Evolutionary conservation across 2,113 vertebrate genomes (phyloP), one percentile per base, ranked within the genome.

Genomic region (Otolemur garnettii): DNA sequence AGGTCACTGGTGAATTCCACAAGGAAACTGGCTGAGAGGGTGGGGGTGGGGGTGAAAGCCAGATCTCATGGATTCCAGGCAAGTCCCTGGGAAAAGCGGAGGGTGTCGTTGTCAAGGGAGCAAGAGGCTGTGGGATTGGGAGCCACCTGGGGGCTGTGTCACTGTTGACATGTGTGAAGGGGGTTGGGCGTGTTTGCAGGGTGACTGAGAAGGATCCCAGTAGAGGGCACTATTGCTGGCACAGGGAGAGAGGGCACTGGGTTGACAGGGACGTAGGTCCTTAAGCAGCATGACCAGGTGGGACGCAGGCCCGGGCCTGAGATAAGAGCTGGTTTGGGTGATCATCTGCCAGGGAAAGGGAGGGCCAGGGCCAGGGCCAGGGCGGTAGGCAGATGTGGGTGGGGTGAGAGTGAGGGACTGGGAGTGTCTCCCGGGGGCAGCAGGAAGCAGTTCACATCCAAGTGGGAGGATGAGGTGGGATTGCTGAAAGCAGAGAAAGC

Each of bases 201-300:
- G 53, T 3, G 18, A 60, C 7, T 10, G 4, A 28, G 42, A 28
- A 30, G 9, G 72, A n/a, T 10, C 77, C 50, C 0, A 1, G 50
- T 12, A 55, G 19, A 28, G 72, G 8, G 2, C 59, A 60, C 21
- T 12, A 4, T 5, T 0, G 0, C 11, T 13, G 53, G 8, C 68
- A 5, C 4, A 24, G 69, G 33, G 18, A 3, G 8, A 1, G 28
- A 0, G 5, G 30, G 18, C 1, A 60, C 11, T 0, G 1, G 3
- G 74, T 64, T 26, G 87, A 2, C 45, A 50, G 28, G 1, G 8
- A 35, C 9, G 24, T 30, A n/a, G 7, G 28, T 30, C 26, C 66
- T 30, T 8, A 28, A 57, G 77, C 2, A 12, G n/a, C 26, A 35
- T 19, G 18, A n/a, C 14, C 1, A 2, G 50, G 12, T 11, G 10